Conservation (phyloP, 2,888 invertebrate species). For the Leptogaster cylindrica region DNA sequence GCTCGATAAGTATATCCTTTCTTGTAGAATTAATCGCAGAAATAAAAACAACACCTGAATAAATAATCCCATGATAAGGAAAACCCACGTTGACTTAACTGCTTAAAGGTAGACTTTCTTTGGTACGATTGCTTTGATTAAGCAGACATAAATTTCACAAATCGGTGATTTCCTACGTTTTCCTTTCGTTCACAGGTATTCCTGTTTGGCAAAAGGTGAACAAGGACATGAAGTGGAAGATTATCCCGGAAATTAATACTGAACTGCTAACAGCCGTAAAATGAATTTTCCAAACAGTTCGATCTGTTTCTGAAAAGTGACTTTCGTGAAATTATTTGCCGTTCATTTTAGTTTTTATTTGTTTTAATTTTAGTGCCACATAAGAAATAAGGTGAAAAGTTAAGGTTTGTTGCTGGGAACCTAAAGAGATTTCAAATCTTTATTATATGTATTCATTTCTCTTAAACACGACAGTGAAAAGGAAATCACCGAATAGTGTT, state of each 20-base stretch:
- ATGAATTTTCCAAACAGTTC: neutral
- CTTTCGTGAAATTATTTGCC: too few relatives aligned
- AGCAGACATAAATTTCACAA: slow-evolving; percentile 28
- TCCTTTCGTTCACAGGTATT: slow-evolving; percentile 1
- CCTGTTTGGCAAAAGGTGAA: neutral
- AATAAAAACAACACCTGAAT: slow-evolving; percentile 31
- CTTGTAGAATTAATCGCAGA: slow-evolving; percentile 20
- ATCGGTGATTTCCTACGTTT: slow-evolving; percentile 5
- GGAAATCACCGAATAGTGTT: too few relatives aligned
- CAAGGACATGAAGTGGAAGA: neutral
- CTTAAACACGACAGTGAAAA: too few relatives aligned
- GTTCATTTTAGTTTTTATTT: too few relatives aligned
- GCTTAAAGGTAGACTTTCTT: slow-evolving; percentile 10
- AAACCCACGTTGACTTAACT: slow-evolving; percentile 19
- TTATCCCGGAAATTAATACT: slow-evolving; percentile 10
- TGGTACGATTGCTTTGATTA: slow-evolving; percentile 22
- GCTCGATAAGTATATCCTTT: slow-evolving; percentile 8
- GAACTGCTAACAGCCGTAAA: neutral
- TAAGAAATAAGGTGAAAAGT: too few relatives aligned
- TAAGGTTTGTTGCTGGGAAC: too few relatives aligned
- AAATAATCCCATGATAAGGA: slow-evolving; percentile 22
- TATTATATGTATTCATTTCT: too few relatives aligned
- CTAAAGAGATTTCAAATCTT: too few relatives aligned
- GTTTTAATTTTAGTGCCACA: too few relatives aligned
- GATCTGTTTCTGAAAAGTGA: neutral